These are phyloP conservation scores for Enteromius unitaeniatus DNA, from an alignment of 2,797 vertebrate genomes.

Conservation along the genomic window DNA sequence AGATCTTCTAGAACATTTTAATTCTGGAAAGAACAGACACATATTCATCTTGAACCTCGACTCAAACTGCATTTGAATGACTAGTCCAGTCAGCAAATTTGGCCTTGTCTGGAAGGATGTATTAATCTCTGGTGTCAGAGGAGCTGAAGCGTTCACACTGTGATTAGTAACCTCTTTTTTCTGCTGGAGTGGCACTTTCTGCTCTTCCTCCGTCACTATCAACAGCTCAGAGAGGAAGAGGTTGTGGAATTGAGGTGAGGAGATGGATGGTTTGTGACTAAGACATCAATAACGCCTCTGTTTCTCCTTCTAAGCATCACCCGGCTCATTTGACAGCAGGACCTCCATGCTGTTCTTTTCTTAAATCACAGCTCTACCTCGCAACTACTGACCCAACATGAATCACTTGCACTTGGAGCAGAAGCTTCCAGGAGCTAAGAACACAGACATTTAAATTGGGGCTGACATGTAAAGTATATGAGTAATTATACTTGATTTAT, in stretches of 20 bases:
- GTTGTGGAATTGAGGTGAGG: conserved; percentile 19
- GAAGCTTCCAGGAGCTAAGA: conserved; percentile 4
- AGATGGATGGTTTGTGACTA: conserved; percentile 44
- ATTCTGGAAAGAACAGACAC: conserved; percentile 16
- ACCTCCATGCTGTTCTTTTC: conserved; percentile 27
- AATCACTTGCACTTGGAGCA: conserved; percentile 18
- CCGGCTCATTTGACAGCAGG: conserved; percentile 33
- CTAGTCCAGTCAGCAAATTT: conserved; percentile 43
- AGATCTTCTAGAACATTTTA: background rate
- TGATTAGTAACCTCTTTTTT: conserved; percentile 54
- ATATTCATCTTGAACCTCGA: conserved; percentile 9
- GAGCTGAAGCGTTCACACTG: conserved; percentile 30
- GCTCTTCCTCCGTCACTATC: conserved; percentile 26
- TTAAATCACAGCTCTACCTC: conserved; percentile 8
- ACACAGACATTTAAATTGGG: background rate
- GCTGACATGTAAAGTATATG: background rate
- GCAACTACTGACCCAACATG: background rate
- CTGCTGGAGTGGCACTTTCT: conserved; percentile 50
- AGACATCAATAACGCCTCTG: conserved; percentile 46
- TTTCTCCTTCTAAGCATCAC: conserved; percentile 19
- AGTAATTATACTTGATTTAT: background rate
- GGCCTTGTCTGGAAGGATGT: conserved; percentile 11
- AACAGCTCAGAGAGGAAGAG: conserved; percentile 27
- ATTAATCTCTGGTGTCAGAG: conserved; percentile 33
- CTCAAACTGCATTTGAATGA: conserved; percentile 17